Base-by-base conservation (phyloP, 2,113 vertebrate genomes). In the Rana temporaria region DNA sequence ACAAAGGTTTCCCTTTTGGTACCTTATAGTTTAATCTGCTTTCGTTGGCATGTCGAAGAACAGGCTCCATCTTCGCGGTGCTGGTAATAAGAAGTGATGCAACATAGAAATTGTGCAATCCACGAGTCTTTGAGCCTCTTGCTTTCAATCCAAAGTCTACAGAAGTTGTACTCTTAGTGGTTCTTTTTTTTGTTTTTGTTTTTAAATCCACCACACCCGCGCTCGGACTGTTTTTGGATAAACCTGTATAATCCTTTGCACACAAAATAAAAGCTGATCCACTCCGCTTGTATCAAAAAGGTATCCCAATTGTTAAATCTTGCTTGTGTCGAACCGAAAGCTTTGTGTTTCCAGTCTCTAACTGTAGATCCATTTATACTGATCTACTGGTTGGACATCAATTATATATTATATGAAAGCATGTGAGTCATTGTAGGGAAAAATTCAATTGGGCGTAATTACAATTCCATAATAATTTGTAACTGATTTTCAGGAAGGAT, bases 21-120 rank as follows among this genome's bases (percentile, higher is more conserved):
- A 77, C 24, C 9, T 77, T 65, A 53, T 64, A 77, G 4, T 63
- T 63, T 14, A 65, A 5, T 65, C 52, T 77, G 12, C 74, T 77
- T 38, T 52, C 22, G 19, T 53, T 30, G 48, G 74, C 74, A n/a
- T 30, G 42, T 53, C 65, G 59, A 53, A 30, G 12, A 30, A 77
- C 42, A 24, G 22, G 12, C 20, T 77, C 74, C 74, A 77, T 77
- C 64, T 38, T 77, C 22, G 64, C 74, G 53, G 60, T 14, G 19
- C 1, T 24, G 56, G n/a, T 60, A 18, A 12, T 1, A 30, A 17
- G 2, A 4, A 71, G 26, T 18, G 26, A 63, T 63, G n/a, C 60
- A 22, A 20, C 24, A 4, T 4, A 32, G 24, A 32, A 7, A 18
- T 65, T 70, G n/a, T 3, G 20, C n/a, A 62, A 75, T 62, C 30